Evolutionary conservation across 1,140 invertebrate genomes (phyloP).

Genomic region (Trichogramma pretiosum): DNA sequence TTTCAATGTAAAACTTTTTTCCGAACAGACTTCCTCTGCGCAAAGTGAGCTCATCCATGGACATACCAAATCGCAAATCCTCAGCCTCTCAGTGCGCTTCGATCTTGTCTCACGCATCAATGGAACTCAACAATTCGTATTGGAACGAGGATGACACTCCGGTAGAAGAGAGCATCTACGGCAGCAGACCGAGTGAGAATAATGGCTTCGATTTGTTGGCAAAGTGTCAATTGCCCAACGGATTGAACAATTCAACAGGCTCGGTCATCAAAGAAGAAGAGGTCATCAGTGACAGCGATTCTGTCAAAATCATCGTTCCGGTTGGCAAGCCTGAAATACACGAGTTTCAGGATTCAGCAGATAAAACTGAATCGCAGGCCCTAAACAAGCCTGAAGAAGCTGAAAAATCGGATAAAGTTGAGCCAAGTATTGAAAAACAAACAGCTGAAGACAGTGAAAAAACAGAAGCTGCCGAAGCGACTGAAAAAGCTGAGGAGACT

Average conservation of each 20-base stretch:
- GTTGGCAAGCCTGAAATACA: no score
- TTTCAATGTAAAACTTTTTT: no score
- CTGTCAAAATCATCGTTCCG: not conserved
- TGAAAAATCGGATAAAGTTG: no score
- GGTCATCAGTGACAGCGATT: not conserved
- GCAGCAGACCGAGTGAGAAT: constrained; percentile 26
- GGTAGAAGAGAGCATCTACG: constrained; percentile 21
- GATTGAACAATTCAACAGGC: no score
- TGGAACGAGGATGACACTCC: constrained; percentile 29
- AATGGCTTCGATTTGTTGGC: constrained; percentile 27
- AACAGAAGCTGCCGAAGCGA: constrained; percentile 8
- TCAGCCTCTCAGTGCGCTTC: constrained; percentile 19
- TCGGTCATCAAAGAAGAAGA: not conserved
- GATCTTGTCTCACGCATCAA: constrained; percentile 21
- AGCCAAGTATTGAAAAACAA: no score
- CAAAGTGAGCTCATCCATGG: constrained; percentile 29
- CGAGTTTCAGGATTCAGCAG: no score
- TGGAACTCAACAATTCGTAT: constrained; percentile 13
- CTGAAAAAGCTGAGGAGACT: constrained; percentile 6
- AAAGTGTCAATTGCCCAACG: constrained; percentile 13
- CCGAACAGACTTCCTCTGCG: no score
- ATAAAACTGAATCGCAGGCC: no score
- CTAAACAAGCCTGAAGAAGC: no score
- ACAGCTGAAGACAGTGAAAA: constrained; percentile 15
- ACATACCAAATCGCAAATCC: constrained; percentile 28